Conservation (phyloP, 1,140 invertebrate genomes). For the Episyrphus balteatus region DNA sequence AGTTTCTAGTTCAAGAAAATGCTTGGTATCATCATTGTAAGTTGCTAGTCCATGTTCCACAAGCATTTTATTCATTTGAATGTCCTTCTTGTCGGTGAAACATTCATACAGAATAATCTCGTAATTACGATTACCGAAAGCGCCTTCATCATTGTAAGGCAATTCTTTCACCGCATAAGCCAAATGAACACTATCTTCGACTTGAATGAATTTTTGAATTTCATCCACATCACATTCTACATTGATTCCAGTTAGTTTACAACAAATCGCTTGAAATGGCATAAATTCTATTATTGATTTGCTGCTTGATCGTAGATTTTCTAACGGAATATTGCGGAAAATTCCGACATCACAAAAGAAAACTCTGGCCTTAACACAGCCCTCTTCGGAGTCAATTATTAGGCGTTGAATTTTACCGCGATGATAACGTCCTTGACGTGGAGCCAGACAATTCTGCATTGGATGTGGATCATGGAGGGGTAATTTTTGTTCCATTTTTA, state of each 20-base stretch:
- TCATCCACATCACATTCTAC: not conserved
- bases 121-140: slow-evolving; percentile 1
- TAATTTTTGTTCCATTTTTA: not conserved
- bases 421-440: slow-evolving; percentile 3
- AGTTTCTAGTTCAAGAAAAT: not conserved
- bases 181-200: slow-evolving; percentile 3
- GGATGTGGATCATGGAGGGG: not conserved
- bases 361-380: slow-evolving; percentile 2
- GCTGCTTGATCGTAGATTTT: slow-evolving; percentile 5
- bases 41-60: slow-evolving; percentile 2
- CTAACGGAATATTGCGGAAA: slow-evolving; percentile 1
- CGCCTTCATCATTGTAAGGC: not conserved
- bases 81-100: slow-evolving; percentile 1
- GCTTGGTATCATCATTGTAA: not conserved
- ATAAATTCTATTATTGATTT: slow-evolving; percentile 6
- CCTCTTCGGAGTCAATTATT: not conserved
- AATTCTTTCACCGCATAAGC: slow-evolving; percentile 1
- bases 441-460: slow-evolving; percentile 7
- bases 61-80: slow-evolving; percentile 4
- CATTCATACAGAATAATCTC: slow-evolving; percentile 8
- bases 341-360: slow-evolving; percentile 8
- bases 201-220: slow-evolving; percentile 1
- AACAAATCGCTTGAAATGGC: slow-evolving; percentile 7
- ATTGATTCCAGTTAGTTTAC: slow-evolving; percentile 4
- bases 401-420: slow-evolving; percentile 5